These are phyloP conservation scores for Alethe castanea DNA, from an alignment of 2,113 vertebrate genomes.

Conservation along the genomic window DNA sequence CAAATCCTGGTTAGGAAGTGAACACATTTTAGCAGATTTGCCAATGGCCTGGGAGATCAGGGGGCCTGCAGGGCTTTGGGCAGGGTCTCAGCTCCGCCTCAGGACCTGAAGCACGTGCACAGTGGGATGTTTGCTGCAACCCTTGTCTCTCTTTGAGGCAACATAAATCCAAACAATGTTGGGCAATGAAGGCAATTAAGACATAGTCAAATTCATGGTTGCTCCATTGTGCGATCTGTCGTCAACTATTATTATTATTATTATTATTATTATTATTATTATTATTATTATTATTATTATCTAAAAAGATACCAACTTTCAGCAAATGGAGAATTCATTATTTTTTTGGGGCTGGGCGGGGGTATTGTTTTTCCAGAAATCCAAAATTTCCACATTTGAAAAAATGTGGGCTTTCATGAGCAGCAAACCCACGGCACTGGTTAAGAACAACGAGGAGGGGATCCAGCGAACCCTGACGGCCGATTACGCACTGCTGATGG, in stretches of 20 bases:
- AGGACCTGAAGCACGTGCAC: neutral
- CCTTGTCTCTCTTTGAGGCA: neutral
- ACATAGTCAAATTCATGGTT: neutral
- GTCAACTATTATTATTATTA: neutral
- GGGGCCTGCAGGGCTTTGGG: neutral
- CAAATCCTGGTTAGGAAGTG: neutral
- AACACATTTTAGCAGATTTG: neutral
- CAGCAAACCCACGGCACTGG: constrained; percentile 91
- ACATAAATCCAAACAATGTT: rapidly evolving
- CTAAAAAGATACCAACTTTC: neutral
- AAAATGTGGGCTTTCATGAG: constrained; percentile 99
- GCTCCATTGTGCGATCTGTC: neutral
- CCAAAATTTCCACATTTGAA: constrained; percentile 96
- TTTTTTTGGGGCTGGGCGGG: neutral
- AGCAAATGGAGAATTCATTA: neutral
- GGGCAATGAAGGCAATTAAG: neutral
- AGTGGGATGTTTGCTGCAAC: neutral
- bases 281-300: neutral
- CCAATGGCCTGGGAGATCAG: neutral
- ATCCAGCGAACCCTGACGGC: constrained; percentile 93
- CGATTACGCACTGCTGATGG: constrained; percentile 95
- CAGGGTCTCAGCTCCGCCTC: neutral
- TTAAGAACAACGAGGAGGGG: constrained; percentile 96
- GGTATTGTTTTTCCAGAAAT: constrained; percentile 79
- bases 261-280: neutral